A percentile compares a stretch with the other conserved stretches of the same genome.
Conservation (phyloP, 2,888 invertebrate genomes). For the Caenorhabditis parvicauda region DNA sequence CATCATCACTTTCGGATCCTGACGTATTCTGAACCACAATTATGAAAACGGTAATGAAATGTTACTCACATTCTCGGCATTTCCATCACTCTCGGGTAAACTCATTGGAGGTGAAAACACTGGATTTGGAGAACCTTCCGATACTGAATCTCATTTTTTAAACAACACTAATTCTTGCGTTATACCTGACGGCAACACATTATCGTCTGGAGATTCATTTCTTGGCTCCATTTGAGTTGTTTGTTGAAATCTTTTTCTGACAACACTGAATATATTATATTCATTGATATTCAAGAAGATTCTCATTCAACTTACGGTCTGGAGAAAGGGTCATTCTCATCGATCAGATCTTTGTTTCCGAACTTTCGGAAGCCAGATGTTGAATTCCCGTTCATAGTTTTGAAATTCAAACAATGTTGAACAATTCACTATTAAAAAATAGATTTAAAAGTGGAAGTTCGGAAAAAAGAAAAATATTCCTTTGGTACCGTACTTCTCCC, state of each 20-base stretch:
- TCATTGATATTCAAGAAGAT: not conserved
- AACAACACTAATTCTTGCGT: not conserved
- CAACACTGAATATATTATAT: conserved; percentile 12
- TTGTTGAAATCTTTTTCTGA: conserved; percentile 19
- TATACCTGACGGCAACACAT: conserved; percentile 22
- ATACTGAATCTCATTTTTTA: conserved; percentile 9
- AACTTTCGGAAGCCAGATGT: not conserved
- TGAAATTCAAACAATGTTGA: not conserved
- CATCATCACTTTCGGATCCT: conserved; percentile 20
- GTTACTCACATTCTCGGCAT: conserved; percentile 11
- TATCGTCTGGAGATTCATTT: conserved; percentile 14
- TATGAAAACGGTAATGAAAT: no score
- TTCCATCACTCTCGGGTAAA: conserved; percentile 42
- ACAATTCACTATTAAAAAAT: not conserved
- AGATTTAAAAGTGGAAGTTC: not conserved
- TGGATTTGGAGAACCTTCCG: conserved; percentile 11
- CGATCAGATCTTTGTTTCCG: conserved; percentile 66
- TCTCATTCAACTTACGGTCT: conserved; percentile 35
- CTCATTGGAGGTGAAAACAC: conserved; percentile 43
- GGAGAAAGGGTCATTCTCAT: conserved; percentile 37
- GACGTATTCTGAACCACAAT: conserved; percentile 8
- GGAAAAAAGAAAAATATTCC: conserved; percentile 1
- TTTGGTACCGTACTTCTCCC: conserved; percentile 4
- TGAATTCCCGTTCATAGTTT: not conserved
- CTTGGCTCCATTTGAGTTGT: conserved; percentile 5